phyloP scores from a whole-genome alignment of 2,113 vertebrate genomes.

The Sialia sialis region DNA sequence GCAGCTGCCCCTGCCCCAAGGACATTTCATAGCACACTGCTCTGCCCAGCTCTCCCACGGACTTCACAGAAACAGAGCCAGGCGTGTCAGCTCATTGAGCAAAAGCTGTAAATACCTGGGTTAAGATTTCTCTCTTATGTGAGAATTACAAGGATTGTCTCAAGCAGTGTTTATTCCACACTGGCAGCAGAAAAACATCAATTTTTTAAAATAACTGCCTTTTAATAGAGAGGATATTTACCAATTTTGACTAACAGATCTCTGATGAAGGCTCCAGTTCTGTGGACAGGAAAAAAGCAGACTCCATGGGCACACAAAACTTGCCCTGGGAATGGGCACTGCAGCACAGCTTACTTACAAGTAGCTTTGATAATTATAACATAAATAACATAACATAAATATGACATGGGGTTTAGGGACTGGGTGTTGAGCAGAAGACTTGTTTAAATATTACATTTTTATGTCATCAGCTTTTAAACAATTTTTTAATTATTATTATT shows the following conservation, averaged over 20 bases:
- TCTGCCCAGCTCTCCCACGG: not conserved
- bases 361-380: not conserved
- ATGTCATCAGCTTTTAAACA: not conserved
- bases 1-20: rapidly evolving
- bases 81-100: not conserved
- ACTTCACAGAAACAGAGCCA: not conserved
- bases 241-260: not conserved
- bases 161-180: not conserved
- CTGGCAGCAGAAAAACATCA: not conserved
- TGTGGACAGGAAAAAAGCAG: not conserved
- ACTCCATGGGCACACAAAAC: not conserved
- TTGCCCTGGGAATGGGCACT: not conserved
- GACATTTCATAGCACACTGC: rapidly evolving
- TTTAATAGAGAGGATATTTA: not conserved
- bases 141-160: not conserved
- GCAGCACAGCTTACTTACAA: not conserved
- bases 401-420: not conserved
- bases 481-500: not conserved
- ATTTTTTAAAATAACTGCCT: not conserved
- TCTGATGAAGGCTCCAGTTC: not conserved
- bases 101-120: not conserved
- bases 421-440: not conserved
- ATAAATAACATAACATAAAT: no score
- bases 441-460: not conserved
- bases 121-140: not conserved